Conservation (phyloP, 2,888 invertebrate species). For the Euproctis similis region DNA sequence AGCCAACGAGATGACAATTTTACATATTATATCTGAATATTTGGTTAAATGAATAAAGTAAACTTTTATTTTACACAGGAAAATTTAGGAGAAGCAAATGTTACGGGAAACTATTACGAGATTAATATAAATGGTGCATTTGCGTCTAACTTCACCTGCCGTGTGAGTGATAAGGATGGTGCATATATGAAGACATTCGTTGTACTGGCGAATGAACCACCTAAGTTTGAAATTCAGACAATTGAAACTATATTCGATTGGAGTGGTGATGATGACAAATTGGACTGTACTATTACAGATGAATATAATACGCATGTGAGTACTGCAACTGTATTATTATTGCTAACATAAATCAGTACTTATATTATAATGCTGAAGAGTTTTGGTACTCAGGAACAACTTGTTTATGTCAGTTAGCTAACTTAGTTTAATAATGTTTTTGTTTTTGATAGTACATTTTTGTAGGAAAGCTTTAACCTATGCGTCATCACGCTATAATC, state of each 20-base stretch:
- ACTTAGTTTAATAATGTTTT: neutral
- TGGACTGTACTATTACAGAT: constrained; percentile 8
- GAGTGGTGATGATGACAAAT: constrained; percentile 8
- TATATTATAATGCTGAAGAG: neutral
- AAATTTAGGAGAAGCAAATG: neutral
- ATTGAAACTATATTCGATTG: constrained; percentile 6
- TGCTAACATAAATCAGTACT: neutral
- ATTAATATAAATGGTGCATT: neutral
- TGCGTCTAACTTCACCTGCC: constrained; percentile 25
- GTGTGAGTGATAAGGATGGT: constrained; percentile 15
- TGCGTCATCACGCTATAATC: neutral
- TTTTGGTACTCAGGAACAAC: no score
- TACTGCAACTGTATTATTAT: neutral
- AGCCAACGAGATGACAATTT: no score
- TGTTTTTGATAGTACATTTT: neutral
- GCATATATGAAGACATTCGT: constrained; percentile 14
- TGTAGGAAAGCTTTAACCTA: no score
- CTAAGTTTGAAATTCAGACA: constrained; percentile 4
- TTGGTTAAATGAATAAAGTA: no score
- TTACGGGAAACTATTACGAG: constrained; percentile 3
- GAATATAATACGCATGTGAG: constrained; percentile 16
- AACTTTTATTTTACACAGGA: constrained; percentile 3
- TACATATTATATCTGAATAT: no score
- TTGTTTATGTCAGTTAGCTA: neutral
- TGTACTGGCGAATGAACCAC: constrained; percentile 17